Percentiles rank a stretch among this genome's conserved stretches.
Evolutionary conservation across 2,797 vertebrate species (phyloP).

Genomic region (Sebastes melanostomus): DNA sequence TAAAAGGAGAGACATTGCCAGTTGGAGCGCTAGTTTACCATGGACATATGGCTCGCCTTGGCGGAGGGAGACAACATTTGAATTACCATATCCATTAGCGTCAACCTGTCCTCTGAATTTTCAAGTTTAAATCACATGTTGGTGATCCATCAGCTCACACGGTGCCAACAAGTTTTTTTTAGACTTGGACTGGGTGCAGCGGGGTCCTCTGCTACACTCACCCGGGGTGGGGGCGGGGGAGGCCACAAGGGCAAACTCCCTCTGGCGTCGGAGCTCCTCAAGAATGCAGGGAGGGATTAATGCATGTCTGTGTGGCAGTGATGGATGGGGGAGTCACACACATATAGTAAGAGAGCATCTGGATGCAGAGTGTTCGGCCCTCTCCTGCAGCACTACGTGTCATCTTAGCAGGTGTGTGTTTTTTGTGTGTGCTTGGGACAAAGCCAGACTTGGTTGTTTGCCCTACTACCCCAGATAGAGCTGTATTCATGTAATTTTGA

Average conservation of each 20-base stretch:
- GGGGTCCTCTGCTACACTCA: background rate
- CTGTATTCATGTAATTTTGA: slow-evolving; percentile 41
- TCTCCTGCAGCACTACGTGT: slow-evolving; percentile 46
- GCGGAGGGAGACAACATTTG: slow-evolving; percentile 29
- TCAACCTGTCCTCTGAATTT: slow-evolving; percentile 43
- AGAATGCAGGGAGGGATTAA: slow-evolving; percentile 80
- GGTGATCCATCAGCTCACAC: slow-evolving; percentile 5
- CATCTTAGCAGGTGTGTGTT: slow-evolving; percentile 60
- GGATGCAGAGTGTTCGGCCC: slow-evolving; percentile 46
- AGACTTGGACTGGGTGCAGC: background rate
- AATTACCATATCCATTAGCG: slow-evolving; percentile 47
- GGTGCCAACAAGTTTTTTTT: slow-evolving; percentile 34
- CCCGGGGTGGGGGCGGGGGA: background rate
- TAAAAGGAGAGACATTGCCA: slow-evolving; percentile 50
- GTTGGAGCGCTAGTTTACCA: slow-evolving; percentile 44
- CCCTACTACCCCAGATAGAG: slow-evolving; percentile 66
- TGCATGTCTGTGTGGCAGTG: slow-evolving; percentile 73
- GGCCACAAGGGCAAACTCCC: slow-evolving; percentile 55
- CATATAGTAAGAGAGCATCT: slow-evolving; percentile 47
- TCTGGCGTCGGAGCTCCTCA: slow-evolving; percentile 71
- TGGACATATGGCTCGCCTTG: slow-evolving; percentile 60
- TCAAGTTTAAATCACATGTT: slow-evolving; percentile 1
- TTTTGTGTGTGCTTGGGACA: slow-evolving; percentile 35
- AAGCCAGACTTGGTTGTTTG: slow-evolving; percentile 55
- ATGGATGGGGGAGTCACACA: slow-evolving; percentile 67